Evolutionary conservation across 2,113 vertebrate genomes (phyloP).

Genomic region (Gulo gulo): DNA sequence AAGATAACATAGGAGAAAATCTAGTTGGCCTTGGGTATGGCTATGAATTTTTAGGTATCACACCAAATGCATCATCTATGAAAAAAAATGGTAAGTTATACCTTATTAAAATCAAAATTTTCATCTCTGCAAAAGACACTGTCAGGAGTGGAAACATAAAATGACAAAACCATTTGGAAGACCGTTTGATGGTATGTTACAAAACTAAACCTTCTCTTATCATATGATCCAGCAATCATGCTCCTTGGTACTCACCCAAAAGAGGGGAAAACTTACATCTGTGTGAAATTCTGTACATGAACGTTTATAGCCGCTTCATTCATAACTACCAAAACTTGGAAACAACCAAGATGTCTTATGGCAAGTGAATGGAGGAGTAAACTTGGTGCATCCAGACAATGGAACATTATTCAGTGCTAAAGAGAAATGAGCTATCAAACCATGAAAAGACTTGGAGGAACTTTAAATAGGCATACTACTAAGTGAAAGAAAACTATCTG

Average conservation of each 20-base stretch:
- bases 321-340: neutral
- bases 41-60: neutral
- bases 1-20: neutral
- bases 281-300: neutral
- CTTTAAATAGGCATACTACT: neutral
- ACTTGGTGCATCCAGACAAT: neutral
- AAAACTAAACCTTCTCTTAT: neutral
- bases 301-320: neutral
- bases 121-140: neutral
- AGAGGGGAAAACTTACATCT: neutral
- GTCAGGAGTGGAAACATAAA: neutral
- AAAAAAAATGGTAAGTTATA: neutral
- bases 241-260: neutral
- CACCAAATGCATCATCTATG: neutral
- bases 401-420: neutral
- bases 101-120: neutral
- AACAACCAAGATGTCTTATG: neutral
- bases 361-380: neutral
- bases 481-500: neutral
- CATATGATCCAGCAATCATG: neutral
- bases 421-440: neutral
- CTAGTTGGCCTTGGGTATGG: neutral
- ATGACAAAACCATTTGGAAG: neutral
- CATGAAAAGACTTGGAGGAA: neutral
- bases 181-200: neutral